Evolutionary conservation across 2,888 invertebrate species (phyloP), one percentile per base, ranked within the genome.

Genomic region (Pandemis heparana): DNA sequence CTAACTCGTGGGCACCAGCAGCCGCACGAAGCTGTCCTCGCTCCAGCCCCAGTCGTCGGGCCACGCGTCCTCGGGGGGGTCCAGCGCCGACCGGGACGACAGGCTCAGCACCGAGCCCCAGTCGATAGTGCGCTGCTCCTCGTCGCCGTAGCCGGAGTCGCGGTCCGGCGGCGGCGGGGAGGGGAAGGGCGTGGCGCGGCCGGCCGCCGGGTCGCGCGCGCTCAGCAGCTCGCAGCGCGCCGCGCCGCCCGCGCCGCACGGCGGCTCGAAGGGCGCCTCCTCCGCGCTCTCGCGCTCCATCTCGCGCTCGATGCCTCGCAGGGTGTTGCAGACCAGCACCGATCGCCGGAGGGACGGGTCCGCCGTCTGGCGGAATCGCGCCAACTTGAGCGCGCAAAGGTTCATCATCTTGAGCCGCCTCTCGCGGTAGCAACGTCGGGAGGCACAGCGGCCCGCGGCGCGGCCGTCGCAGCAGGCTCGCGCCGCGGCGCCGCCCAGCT

Each of bases 301-400:
- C 92, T 98, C 98, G 71, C 97, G 96, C 91, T 98, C 98, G 85
- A 98, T 97, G 87, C 97, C 96, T 87, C 98, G 96, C 78, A 98
- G 89, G 72, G 98, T 98, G 92, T 98, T 98, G 95, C 98, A 98
- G 84, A 99, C 98, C 77, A 99, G 96, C 86, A 99, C 98, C 64
- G 98, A 98, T 77, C 98, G 96, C 82, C 98, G 96, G 75, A 99
- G 94, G 76, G 98, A 97, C 60, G 98, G 98, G 89, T 98, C 98
- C 71, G 98, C 97, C 80, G 97, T 97, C 89, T 98, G 98, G 71
- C 98, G 96, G 84, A 97, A 97, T 82, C 97, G 96, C 85, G 97
- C 97, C 79, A 99, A 94, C 92, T 99, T 99, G 89, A 97, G 97
- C 96, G 98, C 98, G 79, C 98, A 98, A 79, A 98, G 96, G 89